These are phyloP conservation scores for Telmatherina bonti DNA, from an alignment of 2,797 vertebrate species.

Conservation along the genomic window DNA sequence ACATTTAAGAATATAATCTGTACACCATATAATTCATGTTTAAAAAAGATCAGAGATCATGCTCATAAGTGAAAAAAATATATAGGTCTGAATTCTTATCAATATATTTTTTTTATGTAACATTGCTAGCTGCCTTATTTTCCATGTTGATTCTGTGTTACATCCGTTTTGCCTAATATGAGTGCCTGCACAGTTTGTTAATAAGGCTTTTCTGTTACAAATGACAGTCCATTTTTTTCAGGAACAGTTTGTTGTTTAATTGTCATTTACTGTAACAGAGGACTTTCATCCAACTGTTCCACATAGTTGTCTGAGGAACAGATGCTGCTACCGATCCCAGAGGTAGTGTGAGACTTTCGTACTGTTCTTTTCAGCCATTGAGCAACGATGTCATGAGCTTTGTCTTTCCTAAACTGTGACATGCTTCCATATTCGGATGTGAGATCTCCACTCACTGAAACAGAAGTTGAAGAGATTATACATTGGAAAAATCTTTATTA, in stretches of 20 bases:
- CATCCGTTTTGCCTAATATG: neutral
- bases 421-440: constrained; percentile 15
- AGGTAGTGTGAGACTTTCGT: neutral
- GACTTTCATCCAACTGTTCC: constrained; percentile 3
- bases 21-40: neutral
- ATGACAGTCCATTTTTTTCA: neutral
- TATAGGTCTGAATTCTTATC: neutral
- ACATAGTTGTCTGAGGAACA: neutral
- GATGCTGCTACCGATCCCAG: constrained; percentile 32
- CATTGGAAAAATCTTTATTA: neutral
- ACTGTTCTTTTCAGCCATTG: constrained; percentile 32
- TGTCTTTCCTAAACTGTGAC: neutral
- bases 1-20: neutral
- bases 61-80: neutral
- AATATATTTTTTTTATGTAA: neutral
- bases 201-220: too few species aligned
- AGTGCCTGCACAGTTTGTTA: constrained; percentile 10
- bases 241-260: neutral
- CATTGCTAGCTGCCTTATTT: neutral
- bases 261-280: neutral
- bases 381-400: constrained; percentile 11
- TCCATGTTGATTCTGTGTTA: neutral
- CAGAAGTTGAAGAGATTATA: neutral
- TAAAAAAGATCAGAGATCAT: neutral
- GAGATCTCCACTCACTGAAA: constrained; percentile 55